phyloP scores from a whole-genome alignment of 2,888 invertebrate species.

The Adelphocoris suturalis region DNA sequence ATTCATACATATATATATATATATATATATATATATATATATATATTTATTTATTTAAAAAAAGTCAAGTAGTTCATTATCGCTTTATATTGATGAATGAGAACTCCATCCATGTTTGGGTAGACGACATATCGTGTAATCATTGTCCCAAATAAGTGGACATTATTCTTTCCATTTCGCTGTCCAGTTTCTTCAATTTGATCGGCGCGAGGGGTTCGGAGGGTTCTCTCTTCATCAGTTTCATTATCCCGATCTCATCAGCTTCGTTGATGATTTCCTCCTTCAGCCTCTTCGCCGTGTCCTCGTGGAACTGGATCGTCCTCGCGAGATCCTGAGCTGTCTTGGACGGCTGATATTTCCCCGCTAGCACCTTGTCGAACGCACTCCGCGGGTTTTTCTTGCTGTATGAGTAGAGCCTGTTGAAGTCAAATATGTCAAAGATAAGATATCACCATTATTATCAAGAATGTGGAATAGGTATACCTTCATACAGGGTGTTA shows the following conservation, averaged over 20 bases:
- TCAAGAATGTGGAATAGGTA: too few species aligned
- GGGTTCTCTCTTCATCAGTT: neutral
- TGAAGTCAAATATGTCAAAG: too few species aligned
- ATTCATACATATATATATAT: too few species aligned
- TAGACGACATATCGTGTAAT: too few species aligned
- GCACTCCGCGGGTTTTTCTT: neutral
- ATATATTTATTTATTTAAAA: too few species aligned
- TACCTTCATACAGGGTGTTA: too few species aligned
- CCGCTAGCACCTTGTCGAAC: neutral
- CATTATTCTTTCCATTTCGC: constrained; percentile 18
- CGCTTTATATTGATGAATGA: too few species aligned
- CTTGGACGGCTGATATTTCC: neutral
- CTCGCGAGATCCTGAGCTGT: neutral
- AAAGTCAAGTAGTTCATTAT: too few species aligned
- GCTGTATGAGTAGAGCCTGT: too few species aligned
- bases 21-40: too few species aligned
- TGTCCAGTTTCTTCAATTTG: constrained; percentile 21
- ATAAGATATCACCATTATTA: too few species aligned
- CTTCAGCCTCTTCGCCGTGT: neutral
- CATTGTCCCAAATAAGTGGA: neutral
- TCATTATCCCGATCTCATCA: neutral
- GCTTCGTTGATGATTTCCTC: neutral
- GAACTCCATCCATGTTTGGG: too few species aligned
- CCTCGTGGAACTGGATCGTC: constrained; percentile 9
- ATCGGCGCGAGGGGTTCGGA: neutral